Evolutionary conservation across 1,140 invertebrate genomes (phyloP).

Genomic region (Galleria mellonella): DNA sequence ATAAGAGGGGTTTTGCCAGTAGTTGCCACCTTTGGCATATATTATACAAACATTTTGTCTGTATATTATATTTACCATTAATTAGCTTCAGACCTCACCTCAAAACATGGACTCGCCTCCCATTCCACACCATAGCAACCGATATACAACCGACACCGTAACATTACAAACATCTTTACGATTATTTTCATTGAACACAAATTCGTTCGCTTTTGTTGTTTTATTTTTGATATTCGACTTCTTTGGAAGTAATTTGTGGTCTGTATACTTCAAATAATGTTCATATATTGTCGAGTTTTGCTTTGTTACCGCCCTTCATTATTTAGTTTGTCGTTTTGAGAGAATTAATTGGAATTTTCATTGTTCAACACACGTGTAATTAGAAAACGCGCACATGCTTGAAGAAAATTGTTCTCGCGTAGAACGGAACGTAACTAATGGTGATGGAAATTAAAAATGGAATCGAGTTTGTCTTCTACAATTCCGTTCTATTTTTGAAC

Average conservation of each 20-base stretch:
- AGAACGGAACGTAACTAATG: background rate
- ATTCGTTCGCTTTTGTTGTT: conserved; percentile 26
- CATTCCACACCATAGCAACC: conserved; percentile 8
- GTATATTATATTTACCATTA: too few relatives aligned
- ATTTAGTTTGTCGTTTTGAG: conserved; percentile 53
- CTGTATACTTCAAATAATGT: conserved; percentile 27
- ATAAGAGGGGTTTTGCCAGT: too few relatives aligned
- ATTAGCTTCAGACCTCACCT: too few relatives aligned
- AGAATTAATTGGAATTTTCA: conserved; percentile 68
- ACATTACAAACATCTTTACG: conserved; percentile 19
- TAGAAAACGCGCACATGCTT: conserved; percentile 44
- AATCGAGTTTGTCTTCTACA: too few relatives aligned
- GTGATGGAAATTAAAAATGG: too few relatives aligned
- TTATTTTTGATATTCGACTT: conserved; percentile 37
- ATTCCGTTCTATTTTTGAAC: too few relatives aligned
- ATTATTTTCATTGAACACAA: conserved; percentile 40
- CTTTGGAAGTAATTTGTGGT: conserved; percentile 34
- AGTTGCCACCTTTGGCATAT: too few relatives aligned
- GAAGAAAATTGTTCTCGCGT: conserved; percentile 41
- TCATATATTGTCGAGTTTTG: conserved; percentile 35
- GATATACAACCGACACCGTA: conserved; percentile 18
- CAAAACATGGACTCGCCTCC: too few relatives aligned
- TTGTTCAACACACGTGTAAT: conserved; percentile 66
- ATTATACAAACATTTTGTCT: too few relatives aligned
- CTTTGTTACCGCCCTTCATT: conserved; percentile 30